phyloP scores from a whole-genome alignment of 2,797 vertebrate species.

The Petrocephalus schoutedeni region DNA sequence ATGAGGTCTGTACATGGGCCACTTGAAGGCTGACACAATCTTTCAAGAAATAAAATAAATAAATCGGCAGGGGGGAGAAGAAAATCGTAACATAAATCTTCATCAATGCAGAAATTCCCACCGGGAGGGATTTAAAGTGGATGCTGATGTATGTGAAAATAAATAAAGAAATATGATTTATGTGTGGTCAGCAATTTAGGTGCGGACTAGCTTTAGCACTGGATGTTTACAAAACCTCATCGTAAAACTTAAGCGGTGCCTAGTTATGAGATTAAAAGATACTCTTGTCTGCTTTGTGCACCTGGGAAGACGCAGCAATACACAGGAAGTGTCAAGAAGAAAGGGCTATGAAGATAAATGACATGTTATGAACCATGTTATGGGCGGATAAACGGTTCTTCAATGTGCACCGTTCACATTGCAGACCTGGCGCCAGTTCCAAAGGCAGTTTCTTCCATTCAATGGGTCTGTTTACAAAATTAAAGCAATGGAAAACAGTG shows the following conservation, averaged over 20 bases:
- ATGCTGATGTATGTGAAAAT: slow-evolving; percentile 18
- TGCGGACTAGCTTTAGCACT: background rate
- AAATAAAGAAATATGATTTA: slow-evolving; percentile 11
- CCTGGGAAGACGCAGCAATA: background rate
- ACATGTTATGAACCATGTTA: background rate
- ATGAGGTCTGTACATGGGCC: background rate
- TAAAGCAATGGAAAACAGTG: background rate
- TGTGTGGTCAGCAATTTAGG: background rate
- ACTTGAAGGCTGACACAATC: background rate
- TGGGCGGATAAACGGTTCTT: background rate
- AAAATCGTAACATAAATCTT: slow-evolving; percentile 28
- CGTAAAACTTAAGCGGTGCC: background rate
- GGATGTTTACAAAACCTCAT: background rate
- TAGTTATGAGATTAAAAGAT: background rate
- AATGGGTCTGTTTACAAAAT: background rate
- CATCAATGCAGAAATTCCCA: slow-evolving; percentile 9
- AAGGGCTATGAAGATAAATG: background rate
- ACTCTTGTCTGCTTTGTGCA: background rate
- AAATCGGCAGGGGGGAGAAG: background rate
- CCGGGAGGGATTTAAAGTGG: slow-evolving; percentile 17
- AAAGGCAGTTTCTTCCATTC: background rate
- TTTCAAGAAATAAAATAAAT: background rate
- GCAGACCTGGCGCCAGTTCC: background rate
- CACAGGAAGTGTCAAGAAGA: background rate
- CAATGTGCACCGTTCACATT: background rate